Percentiles rank a stretch among this genome's conserved stretches.
These are phyloP conservation scores for Marronus borbonicus DNA, from an alignment of 2,888 invertebrate genomes.

Conservation along the genomic window DNA sequence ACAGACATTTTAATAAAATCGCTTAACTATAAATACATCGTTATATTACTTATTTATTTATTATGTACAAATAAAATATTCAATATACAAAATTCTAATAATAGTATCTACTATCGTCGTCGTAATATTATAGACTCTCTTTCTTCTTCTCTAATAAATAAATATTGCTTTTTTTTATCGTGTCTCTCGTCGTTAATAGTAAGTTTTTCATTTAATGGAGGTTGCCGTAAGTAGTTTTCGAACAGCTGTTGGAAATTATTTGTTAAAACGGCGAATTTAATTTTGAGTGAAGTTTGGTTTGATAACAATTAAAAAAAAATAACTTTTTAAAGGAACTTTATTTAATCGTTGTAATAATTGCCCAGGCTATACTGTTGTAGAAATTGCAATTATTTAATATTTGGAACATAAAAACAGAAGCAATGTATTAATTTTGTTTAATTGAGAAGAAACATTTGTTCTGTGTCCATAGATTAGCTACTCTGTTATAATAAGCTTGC, in stretches of 20 bases:
- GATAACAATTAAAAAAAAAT: too few relatives aligned
- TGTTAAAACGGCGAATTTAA: too few relatives aligned
- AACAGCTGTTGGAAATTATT: conserved; percentile 15
- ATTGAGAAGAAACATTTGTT: too few relatives aligned
- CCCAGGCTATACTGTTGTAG: too few relatives aligned
- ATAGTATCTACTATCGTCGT: conserved; percentile 54
- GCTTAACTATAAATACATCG: conserved; percentile 48
- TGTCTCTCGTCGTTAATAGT: conserved; percentile 11
- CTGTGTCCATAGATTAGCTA: too few relatives aligned
- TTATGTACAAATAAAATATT: conserved; percentile 55
- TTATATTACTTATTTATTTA: conserved; percentile 49
- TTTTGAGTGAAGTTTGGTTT: too few relatives aligned
- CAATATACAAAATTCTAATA: conserved; percentile 60
- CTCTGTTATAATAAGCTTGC: too few relatives aligned
- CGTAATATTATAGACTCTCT: conserved; percentile 44
- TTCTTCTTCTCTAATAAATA: conserved; percentile 56
- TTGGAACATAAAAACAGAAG: too few relatives aligned
- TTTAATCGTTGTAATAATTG: too few relatives aligned
- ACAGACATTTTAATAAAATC: conserved; percentile 56
- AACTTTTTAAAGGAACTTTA: too few relatives aligned
- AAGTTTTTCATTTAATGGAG: conserved; percentile 22
- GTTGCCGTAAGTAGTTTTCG: conserved; percentile 17
- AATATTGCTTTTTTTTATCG: conserved; percentile 60
- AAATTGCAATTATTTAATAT: too few relatives aligned
- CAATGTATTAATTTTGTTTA: too few relatives aligned